Percentiles rank a stretch among this genome's conserved stretches.
phyloP scores from a whole-genome alignment of 1,140 invertebrate species.

The Galleria mellonella region DNA sequence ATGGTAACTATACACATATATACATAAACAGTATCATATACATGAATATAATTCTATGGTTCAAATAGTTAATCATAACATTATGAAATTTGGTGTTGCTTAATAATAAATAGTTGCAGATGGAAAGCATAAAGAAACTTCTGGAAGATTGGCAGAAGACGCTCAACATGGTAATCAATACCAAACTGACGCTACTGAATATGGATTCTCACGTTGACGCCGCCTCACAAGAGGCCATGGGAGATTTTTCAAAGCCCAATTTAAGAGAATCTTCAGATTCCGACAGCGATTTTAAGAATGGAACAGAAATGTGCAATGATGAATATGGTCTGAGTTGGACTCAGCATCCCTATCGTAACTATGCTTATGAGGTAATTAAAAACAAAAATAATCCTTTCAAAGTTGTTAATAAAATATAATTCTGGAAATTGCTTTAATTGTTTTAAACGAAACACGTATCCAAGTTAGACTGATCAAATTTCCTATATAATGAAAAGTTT shows the following conservation, averaged over 20 bases:
- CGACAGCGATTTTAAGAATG: constrained; percentile 40
- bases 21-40: background rate
- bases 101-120: constrained; percentile 36
- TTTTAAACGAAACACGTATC: no score
- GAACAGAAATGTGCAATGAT: constrained; percentile 26
- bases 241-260: constrained; percentile 41
- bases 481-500: no score
- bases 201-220: constrained; percentile 35
- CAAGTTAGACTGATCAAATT: no score
- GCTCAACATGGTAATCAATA: constrained; percentile 51
- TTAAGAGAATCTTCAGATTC: constrained; percentile 35
- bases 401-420: no score
- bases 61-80: background rate
- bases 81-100: background rate
- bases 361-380: constrained; percentile 18
- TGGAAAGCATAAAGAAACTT: constrained; percentile 51
- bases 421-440: no score
- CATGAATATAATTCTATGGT: background rate
- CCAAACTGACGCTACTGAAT: constrained; percentile 33
- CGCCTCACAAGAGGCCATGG: constrained; percentile 46
- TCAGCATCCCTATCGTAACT: constrained; percentile 25
- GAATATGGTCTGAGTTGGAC: constrained; percentile 36
- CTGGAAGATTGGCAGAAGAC: constrained; percentile 58
- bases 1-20: no score
- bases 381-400: no score